phyloP scores from a whole-genome alignment of 2,113 vertebrate species.

The Martes martes region DNA sequence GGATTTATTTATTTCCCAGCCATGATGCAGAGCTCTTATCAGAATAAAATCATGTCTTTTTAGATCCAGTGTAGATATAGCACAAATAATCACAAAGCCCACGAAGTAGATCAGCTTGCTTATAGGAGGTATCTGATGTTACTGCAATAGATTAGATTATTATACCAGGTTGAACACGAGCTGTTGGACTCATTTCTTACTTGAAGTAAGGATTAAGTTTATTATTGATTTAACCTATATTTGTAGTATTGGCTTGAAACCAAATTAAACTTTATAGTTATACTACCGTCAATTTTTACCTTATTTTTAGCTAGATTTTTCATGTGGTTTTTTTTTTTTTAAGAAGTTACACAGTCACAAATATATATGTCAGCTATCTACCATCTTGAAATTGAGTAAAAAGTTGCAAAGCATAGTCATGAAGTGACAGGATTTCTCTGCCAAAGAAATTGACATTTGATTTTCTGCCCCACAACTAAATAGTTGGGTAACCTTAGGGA shows the following conservation, averaged over 20 bases:
- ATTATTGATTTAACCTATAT: not conserved
- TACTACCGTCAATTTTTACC: not conserved
- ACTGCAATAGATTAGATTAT: not conserved
- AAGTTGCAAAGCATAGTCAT: not conserved
- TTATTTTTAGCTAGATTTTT: not conserved
- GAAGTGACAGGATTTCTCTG: not conserved
- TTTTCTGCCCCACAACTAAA: not conserved
- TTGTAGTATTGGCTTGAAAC: not conserved
- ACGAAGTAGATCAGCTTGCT: not conserved
- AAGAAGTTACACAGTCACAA: not conserved
- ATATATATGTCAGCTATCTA: not conserved
- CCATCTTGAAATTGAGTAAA: not conserved
- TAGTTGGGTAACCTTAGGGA: not conserved
- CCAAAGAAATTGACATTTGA: not conserved
- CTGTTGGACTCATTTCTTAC: not conserved
- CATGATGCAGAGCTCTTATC: not conserved
- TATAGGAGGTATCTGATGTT: not conserved
- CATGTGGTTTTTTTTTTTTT: not conserved
- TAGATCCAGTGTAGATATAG: not conserved
- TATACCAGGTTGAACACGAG: not conserved
- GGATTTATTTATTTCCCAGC: not conserved
- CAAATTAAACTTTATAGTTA: not conserved
- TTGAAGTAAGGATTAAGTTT: not conserved
- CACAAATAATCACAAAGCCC: not conserved
- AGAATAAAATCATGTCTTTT: not conserved